Base-by-base conservation (phyloP, 2,797 vertebrate genomes). In the Muraenolepis orangiensis region DNA sequence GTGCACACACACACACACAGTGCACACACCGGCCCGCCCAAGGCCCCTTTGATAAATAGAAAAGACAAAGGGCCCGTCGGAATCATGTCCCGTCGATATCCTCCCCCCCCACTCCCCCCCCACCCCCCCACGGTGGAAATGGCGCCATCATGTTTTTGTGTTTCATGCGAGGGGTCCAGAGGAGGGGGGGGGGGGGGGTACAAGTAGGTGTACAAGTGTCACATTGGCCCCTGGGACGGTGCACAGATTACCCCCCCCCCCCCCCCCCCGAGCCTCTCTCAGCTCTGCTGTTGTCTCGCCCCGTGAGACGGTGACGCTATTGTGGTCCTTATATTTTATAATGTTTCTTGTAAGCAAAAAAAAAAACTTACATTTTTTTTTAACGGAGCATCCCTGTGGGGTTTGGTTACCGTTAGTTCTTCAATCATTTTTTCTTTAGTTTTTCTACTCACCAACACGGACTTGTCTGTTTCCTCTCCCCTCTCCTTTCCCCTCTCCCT, bases 1-100 rank as follows among this genome's bases (percentile, higher is more conserved):
- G 29, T n/a, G n/a, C n/a, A 69, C 68, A n/a, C 32, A n/a, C 68
- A 69, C 31, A n/a, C 36, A 71, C 70, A 7, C 6, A n/a, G 12
- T 14, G 26, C 70, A n/a, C 32, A 16, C 32, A 20, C 32, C n/a
- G 13, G 30, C 76, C 69, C 71, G 77, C 81, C 84, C 86, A 89
- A 91, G 89, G 87, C 87, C 84, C 73, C 78, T 71, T 61, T 88
- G 88, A 88, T 89, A 88, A 89, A 89, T 75, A 87, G 79, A 68
- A 78, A 87, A 91, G 82, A 91, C 84, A 89, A 89, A 90, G 80
- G 78, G 72, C 78, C 86, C 83, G 78, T 89, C 86, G 87, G 67
- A 74, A 81, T 83, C 69, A 66, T 87, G 87, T 87, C 87, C 86
- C 77, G 66, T n/a, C 80, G 79, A 84, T 81, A 86, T 87, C 86